Evolutionary conservation across 2,888 invertebrate species (phyloP).

Genomic region (Sminthurides aquaticus): DNA sequence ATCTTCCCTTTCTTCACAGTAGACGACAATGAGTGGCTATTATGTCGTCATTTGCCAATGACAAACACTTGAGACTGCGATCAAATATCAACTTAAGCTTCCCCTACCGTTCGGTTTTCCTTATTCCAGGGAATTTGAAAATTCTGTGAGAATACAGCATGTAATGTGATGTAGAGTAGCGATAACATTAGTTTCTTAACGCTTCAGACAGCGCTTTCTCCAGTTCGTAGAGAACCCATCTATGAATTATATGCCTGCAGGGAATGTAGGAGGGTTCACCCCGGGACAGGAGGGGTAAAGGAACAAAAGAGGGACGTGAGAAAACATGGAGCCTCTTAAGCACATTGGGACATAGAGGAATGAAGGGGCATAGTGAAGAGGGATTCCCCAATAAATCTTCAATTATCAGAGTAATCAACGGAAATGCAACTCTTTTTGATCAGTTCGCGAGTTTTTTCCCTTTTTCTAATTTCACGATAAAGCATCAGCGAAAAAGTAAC

Average conservation of each 20-base stretch:
- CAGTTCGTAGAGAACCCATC: no score
- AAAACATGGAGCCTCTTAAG: background rate
- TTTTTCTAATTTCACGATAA: constrained; percentile 38
- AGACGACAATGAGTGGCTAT: no score
- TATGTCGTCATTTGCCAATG: no score
- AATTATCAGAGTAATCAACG: constrained; percentile 44
- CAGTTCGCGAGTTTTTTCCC: constrained; percentile 22
- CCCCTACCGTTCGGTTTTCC: no score
- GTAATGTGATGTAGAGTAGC: background rate
- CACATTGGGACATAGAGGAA: constrained; percentile 7
- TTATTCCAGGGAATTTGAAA: no score
- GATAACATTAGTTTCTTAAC: background rate
- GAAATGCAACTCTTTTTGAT: constrained; percentile 37
- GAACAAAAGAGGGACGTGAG: background rate
- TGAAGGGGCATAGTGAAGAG: constrained; percentile 23
- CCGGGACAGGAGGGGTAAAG: background rate
- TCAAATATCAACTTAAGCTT: no score
- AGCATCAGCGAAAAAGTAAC: constrained; percentile 33
- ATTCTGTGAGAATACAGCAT: background rate
- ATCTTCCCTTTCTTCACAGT: no score
- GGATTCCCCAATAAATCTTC: constrained; percentile 44
- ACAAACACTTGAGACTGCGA: no score
- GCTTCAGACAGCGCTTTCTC: no score
- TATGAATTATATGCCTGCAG: no score
- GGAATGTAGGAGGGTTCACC: no score